A percentile compares a stretch with the other conserved stretches of the same genome.
These are phyloP conservation scores for Paracentrotus lividus DNA, from an alignment of 53 echinoderm and acorn worm species.

Conservation along the genomic window DNA sequence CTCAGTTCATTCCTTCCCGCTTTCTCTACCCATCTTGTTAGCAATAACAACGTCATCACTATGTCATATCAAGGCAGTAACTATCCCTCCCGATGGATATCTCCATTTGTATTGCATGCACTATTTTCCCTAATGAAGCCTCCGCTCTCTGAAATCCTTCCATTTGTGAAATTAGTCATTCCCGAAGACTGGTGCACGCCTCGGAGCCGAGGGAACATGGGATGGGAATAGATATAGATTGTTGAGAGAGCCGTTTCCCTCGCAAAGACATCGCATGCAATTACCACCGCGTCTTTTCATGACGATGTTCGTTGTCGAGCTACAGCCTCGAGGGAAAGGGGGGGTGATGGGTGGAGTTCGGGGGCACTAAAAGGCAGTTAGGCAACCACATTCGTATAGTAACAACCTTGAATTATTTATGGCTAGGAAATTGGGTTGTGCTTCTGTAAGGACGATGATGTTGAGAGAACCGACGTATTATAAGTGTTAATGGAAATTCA, in stretches of 20 bases:
- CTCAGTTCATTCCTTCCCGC: not conserved
- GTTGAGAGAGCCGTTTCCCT: conserved; percentile 18
- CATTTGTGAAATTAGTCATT: conserved; percentile 48
- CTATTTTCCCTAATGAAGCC: conserved; percentile 10
- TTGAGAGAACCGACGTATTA: not conserved
- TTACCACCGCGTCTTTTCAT: conserved; percentile 28
- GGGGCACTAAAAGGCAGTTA: conserved; percentile 25
- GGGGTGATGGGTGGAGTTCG: not conserved
- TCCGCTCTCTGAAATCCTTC: conserved; percentile 6
- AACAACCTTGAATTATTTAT: conserved; percentile 44
- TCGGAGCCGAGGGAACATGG: not conserved
- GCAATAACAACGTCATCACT: conserved; percentile 33
- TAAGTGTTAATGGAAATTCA: not conserved
- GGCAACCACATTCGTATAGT: conserved; percentile 4
- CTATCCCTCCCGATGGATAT: not conserved
- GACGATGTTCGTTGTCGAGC: not conserved
- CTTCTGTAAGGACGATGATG: conserved; percentile 8
- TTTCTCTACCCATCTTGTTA: not conserved
- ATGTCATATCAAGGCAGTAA: conserved; percentile 7
- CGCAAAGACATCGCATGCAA: conserved; percentile 31
- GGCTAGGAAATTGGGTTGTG: conserved; percentile 44
- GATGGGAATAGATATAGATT: not conserved
- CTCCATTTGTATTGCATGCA: conserved; percentile 45
- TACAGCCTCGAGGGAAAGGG: not conserved
- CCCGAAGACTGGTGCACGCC: not conserved